These are phyloP conservation scores for Drosophila stalkeri DNA, from an alignment of 2,888 invertebrate genomes.

Conservation along the genomic window DNA sequence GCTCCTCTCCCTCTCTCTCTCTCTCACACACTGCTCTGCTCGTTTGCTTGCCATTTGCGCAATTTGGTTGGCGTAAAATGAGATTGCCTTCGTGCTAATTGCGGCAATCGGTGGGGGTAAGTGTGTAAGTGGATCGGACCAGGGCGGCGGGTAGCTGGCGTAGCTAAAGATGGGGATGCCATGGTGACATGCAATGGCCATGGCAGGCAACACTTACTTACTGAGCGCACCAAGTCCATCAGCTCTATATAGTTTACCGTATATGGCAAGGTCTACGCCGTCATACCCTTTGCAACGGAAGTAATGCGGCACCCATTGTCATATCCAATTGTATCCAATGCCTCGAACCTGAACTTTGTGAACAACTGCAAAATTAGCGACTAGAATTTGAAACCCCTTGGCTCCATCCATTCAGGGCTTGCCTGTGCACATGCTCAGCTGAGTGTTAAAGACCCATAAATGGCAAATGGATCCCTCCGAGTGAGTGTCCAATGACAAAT, in stretches of 20 bases:
- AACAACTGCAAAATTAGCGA: constrained; percentile 43
- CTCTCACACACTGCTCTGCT: constrained; percentile 25
- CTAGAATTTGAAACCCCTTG: constrained; percentile 56
- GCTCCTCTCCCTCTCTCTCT: too few species aligned
- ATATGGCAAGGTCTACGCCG: constrained; percentile 28
- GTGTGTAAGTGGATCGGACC: constrained; percentile 25
- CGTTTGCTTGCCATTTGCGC: constrained; percentile 72
- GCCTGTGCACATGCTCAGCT: constrained; percentile 43
- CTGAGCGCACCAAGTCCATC: constrained; percentile 20
- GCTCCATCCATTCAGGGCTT: constrained; percentile 29
- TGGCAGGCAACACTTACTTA: constrained; percentile 27
- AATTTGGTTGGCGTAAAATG: constrained; percentile 78
- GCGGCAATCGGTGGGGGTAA: constrained; percentile 62
- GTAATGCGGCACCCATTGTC: constrained; percentile 40
- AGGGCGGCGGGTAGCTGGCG: constrained; percentile 12
- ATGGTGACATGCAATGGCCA: constrained; percentile 61
- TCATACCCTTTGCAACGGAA: constrained; percentile 56
- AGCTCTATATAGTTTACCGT: constrained; percentile 9
- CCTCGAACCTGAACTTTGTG: constrained; percentile 48
- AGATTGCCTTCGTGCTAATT: constrained; percentile 80
- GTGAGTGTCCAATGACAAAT: constrained; percentile 20
- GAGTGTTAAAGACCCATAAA: constrained; percentile 25
- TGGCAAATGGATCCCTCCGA: constrained; percentile 5
- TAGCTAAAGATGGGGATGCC: constrained; percentile 39
- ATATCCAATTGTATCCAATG: constrained; percentile 34